Base-by-base conservation (phyloP, 2,113 vertebrate genomes). In the Lampris megalopsis region DNA sequence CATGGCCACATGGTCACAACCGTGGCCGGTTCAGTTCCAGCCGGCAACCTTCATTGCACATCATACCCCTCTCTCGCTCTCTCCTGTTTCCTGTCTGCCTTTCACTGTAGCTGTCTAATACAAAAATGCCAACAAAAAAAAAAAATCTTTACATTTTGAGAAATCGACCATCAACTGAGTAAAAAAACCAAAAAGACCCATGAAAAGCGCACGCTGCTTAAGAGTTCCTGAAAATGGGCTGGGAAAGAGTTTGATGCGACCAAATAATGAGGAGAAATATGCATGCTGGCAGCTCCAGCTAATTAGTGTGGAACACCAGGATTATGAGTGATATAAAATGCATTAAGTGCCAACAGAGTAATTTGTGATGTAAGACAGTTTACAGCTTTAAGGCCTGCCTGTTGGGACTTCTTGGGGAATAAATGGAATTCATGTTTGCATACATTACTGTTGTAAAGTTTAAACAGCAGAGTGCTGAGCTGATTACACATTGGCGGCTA, bases 261-360 rank as follows among this genome's bases (percentile, higher is more conserved):
- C 87, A 90, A 92, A 93, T 88, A 92, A 92, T 85, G 63, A 86
- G 79, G 69, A 75, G 71, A 87, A 92, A 91, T 90, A 87, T 89
- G 81, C 79, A 83, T 81, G 81, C 70, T 92, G 90, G 89, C 88
- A 91, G 86, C 80, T 84, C 82, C 77, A 57, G 67, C 85, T 93
- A 93, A 94, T 94, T 94, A 93, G 86, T 83, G 87, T 81, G 81
- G 76, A 91, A 89, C 91, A 89, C 80, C 82, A 91, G 89, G 89
- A 94, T 94, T 93, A 93, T 90, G 88, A 92, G 92, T 89, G 88
- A 92, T 91, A 87, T 91, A 90, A 93, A 93, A 94, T 88, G 80
- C 89, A 92, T 92, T 91, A 91, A 84, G 85, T 85, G 81, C 83
- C 82, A 74, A 81, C 79, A 62, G 86, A 86, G 85, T 91, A 77